Evolutionary conservation across 2,113 vertebrate genomes (phyloP).

Genomic region (Corythornis madagascariensis): DNA sequence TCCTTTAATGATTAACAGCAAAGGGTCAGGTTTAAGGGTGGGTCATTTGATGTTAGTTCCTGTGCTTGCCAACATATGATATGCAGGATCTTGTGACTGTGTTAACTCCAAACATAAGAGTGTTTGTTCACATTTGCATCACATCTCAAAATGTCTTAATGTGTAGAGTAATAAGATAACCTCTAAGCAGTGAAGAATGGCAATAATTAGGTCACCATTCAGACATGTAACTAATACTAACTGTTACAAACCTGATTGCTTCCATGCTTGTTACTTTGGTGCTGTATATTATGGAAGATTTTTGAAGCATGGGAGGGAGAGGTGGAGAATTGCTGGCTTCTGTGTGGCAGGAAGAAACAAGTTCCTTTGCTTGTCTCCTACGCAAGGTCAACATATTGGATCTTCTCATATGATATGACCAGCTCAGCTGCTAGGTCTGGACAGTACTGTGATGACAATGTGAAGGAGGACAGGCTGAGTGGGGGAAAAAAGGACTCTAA

Average conservation of each 20-base stretch:
- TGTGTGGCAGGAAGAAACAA: not conserved
- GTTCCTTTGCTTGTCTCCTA: not conserved
- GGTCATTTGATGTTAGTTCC: slow-evolving; percentile 52
- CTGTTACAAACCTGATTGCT: not conserved
- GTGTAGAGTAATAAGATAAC: slow-evolving; percentile 20
- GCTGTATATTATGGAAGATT: not conserved
- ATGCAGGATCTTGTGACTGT: slow-evolving; percentile 50
- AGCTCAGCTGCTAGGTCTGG: not conserved
- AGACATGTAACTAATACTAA: not conserved
- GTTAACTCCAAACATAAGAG: slow-evolving; percentile 50
- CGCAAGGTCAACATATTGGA: not conserved
- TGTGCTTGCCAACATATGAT: slow-evolving; percentile 36
- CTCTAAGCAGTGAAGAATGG: slow-evolving; percentile 26
- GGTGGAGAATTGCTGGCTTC: not conserved
- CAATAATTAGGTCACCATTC: slow-evolving; percentile 19
- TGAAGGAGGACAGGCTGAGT: not conserved
- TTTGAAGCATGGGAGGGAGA: not conserved
- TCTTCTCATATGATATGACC: not conserved
- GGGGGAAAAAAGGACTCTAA: not conserved
- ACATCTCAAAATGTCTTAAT: not conserved
- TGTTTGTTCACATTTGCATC: slow-evolving; percentile 57
- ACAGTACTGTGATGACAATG: not conserved
- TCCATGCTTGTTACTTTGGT: not conserved
- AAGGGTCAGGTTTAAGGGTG: slow-evolving; percentile 55
- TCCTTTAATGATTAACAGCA: slow-evolving; percentile 60